Evolutionary conservation across 2,113 vertebrate genomes (phyloP), one percentile per base, ranked within the genome.

Genomic region (Tetraodon nigroviridis): DNA sequence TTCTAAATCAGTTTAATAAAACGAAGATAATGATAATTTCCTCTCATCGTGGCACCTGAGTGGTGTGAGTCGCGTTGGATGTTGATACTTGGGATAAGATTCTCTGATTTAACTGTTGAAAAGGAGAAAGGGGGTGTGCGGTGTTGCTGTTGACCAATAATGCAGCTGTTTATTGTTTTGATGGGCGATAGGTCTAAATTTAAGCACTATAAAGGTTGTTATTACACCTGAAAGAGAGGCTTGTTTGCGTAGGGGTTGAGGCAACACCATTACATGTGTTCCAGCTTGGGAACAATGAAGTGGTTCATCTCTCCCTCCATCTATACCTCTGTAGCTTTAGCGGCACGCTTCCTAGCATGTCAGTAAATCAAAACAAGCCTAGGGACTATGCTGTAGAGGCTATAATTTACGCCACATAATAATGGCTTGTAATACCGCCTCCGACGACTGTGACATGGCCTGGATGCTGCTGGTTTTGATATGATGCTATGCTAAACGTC

Each of bases 1-100:
- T 17, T 14, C 3, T 27, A n/a, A 75, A 47, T 65, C 54, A 40
- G 55, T 37, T 37, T 8, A 37, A 37, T 37, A 8, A 37, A 8
- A 37, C 8, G 8, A 37, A 11, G 32, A 37, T 37, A 37, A 37
- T 37, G 32, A 8, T 37, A 37, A 37, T 37, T 8, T 37, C 32
- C 1, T 37, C 1, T 10, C 32, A 37, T 37, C 32, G 4, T 11
- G 32, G 32, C 32, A 11, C 7, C 32, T 11, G 32, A 37, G 32
- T 37, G 32, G 32, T 11, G 32, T 8, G 11, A 37, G 32, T 37
- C 32, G 12, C 11, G 32, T 11, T 37, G 32, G 32, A 37, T 37
- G 32, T 37, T 37, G 32, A 37, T 37, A 37, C 32, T 37, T 12
- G 8, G 32, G 32, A 37, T 12, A 37, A 12, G 32, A 37, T 12